phyloP scores from a whole-genome alignment of 2,888 invertebrate genomes.

The Spodoptera littoralis region DNA sequence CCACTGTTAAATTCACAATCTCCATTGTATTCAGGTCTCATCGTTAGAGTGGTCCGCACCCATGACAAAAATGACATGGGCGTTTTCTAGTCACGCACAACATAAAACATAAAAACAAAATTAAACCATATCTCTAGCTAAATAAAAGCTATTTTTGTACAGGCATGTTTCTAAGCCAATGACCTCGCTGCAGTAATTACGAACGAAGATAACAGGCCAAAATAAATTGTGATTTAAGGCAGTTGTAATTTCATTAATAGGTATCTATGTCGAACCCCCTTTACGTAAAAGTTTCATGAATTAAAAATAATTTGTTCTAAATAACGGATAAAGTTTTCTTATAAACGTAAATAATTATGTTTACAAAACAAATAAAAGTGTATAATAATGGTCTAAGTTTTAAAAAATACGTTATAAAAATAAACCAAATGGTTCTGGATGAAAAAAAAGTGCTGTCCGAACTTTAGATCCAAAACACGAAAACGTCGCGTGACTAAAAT shows the following conservation, averaged over 20 bases:
- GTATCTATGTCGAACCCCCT: slow-evolving; percentile 50
- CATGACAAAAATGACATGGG: slow-evolving; percentile 77
- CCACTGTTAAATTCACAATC: slow-evolving; percentile 53
- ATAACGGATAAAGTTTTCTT: slow-evolving; percentile 7
- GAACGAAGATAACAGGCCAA: slow-evolving; percentile 67
- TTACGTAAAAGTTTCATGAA: slow-evolving; percentile 31
- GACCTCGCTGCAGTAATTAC: slow-evolving; percentile 73
- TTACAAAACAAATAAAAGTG: not conserved
- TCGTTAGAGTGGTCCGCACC: slow-evolving; percentile 70
- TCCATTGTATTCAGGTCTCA: slow-evolving; percentile 55
- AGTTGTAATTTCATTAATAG: slow-evolving; percentile 63
- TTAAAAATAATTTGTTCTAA: slow-evolving; percentile 19
- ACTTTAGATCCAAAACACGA: slow-evolving; percentile 10
- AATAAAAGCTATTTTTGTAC: slow-evolving; percentile 68
- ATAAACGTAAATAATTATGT: slow-evolving; percentile 2
- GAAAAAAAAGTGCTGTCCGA: not conserved
- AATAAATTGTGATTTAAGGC: slow-evolving; percentile 74
- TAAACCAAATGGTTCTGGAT: not conserved
- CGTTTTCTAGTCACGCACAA: slow-evolving; percentile 80
- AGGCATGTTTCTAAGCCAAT: slow-evolving; percentile 53
- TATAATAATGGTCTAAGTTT: not conserved
- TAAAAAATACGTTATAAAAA: not conserved
- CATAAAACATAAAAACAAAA: slow-evolving; percentile 53
- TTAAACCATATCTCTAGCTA: slow-evolving; percentile 59
- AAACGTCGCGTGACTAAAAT: slow-evolving; percentile 41